Percentiles rank a stretch among this genome's conserved stretches.
phyloP scores from a whole-genome alignment of 2,888 invertebrate genomes.

The Limnephilus rhombicus region DNA sequence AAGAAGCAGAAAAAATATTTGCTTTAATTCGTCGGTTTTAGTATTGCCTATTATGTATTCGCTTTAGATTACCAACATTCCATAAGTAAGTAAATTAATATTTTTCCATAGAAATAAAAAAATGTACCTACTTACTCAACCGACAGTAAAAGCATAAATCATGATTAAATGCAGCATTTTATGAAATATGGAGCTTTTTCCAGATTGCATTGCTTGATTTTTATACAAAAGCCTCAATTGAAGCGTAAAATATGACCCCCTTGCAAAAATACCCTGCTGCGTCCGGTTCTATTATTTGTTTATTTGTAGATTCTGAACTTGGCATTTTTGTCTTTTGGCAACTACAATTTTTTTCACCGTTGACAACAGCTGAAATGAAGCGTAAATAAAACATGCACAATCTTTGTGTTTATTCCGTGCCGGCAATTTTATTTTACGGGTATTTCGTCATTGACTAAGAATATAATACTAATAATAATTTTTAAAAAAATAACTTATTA shows the following conservation, averaged over 20 bases:
- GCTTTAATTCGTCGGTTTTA: no score
- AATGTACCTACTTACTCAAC: no score
- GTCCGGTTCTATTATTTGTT: neutral
- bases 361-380: neutral
- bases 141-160: neutral
- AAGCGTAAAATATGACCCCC: neutral
- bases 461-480: no score
- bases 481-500: no score
- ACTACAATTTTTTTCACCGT: neutral
- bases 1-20: no score
- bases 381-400: neutral
- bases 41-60: no score
- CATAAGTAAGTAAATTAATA: no score
- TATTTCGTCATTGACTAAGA: no score
- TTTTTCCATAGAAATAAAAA: no score
- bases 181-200: neutral
- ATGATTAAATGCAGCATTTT: neutral
- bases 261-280: neutral
- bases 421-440: no score
- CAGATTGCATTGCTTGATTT: neutral
- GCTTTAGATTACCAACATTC: no score
- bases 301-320: neutral
- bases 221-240: neutral
- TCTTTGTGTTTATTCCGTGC: neutral
- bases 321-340: neutral